Percentiles rank a stretch among this genome's conserved stretches.
Conservation (phyloP, 2,113 vertebrate genomes). For the Chionis minor region DNA sequence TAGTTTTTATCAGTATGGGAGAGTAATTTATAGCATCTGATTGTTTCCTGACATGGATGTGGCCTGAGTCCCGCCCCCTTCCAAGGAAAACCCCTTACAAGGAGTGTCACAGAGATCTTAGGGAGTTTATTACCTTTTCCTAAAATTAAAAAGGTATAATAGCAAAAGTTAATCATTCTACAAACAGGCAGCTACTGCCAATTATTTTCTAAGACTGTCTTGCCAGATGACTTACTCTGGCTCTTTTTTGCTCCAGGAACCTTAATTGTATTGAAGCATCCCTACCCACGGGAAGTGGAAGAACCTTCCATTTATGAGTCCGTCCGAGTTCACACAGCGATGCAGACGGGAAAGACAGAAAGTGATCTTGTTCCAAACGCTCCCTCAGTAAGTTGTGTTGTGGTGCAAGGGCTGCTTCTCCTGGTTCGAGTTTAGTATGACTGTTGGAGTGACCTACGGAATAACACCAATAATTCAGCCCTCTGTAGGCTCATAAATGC, state of each 20-base stretch:
- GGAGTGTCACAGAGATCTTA: background rate
- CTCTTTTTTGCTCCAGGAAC: constrained; percentile 68
- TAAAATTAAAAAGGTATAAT: background rate
- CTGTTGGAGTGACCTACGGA: background rate
- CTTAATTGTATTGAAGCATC: constrained; percentile 80
- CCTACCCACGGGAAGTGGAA: constrained; percentile 89
- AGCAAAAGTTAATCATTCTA: background rate
- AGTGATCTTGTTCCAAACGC: constrained; percentile 86
- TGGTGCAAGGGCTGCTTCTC: background rate
- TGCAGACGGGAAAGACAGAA: constrained; percentile 88
- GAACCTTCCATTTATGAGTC: constrained; percentile 97
- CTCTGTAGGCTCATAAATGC: background rate
- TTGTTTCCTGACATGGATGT: background rate
- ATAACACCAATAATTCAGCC: background rate
- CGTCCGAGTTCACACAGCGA: constrained; percentile 92
- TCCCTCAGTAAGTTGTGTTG: constrained; percentile 81
- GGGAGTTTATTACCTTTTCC: background rate
- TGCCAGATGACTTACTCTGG: background rate
- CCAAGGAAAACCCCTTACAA: background rate
- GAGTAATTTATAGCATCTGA: background rate
- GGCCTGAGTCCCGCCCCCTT: background rate
- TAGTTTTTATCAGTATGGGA: background rate
- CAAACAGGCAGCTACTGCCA: background rate
- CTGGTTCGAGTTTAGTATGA: background rate
- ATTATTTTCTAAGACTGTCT: background rate